Evolutionary conservation across 2,888 invertebrate species (phyloP), one percentile per base, ranked within the genome.

Genomic region (Monopis laevigella): DNA sequence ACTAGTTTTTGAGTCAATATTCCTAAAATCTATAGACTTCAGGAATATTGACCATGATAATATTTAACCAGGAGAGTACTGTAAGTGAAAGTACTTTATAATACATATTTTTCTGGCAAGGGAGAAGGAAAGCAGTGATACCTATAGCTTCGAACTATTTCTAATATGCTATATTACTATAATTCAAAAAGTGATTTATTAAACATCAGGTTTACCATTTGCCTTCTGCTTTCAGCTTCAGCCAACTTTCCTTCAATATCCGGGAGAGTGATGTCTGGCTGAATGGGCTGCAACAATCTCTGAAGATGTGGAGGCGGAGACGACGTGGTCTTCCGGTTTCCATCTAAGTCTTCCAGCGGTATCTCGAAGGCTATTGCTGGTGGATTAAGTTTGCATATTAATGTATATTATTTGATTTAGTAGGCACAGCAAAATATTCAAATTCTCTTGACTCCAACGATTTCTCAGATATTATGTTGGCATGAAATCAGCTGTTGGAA

Each of bases 261-360:
- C 16, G 87, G 84, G 29, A 88, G 65, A 24, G 84, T 82, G 49
- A 84, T 75, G 13, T 83, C 83, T 0, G 81, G 65, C 39, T 77
- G 75, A 2, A 85, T 82, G 3, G 84, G 84, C 46, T 88, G 88
- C 51, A 89, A 83, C 29, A 89, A 62, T 45, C 87, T 71, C 55
- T 88, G 88, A 24, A 90, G 68, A 43, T 88, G 82, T 32, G 84
- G 84, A 0, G 90, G 90, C 0, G 89, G 88, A 44, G 88, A 84
- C 46, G 80, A 83, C 51, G 75, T 81, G 1, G 82, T 75, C 3
- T 80, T 63, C 17, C 82, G 81, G 3, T 65, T 62, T 28, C 52
- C 56, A 19, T 72, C 72, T 26, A 82, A 73, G 48, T 82, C 81
- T 43, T 77, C 77, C 24, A 86, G 51, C 0, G 86, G 84, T 10